These are phyloP conservation scores for Spisula subtruncata DNA, from an alignment of 2,888 invertebrate genomes.

Conservation along the genomic window DNA sequence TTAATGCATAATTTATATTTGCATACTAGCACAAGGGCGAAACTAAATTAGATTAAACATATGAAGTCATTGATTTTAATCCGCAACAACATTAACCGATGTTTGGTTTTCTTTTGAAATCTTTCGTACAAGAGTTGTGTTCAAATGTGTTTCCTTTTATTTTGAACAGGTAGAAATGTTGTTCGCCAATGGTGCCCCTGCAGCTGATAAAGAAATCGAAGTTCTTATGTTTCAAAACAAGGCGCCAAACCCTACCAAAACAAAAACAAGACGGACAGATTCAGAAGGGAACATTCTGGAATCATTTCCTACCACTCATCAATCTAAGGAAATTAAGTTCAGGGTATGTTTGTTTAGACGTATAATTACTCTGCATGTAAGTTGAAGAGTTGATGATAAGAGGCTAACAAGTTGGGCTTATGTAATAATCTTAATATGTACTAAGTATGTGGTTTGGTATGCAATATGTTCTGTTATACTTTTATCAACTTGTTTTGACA, in stretches of 20 bases:
- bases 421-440: no score
- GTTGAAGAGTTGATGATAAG: no score
- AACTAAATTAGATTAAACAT: no score
- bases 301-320: background rate
- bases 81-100: no score
- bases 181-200: conserved; percentile 37
- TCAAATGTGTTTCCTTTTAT: background rate
- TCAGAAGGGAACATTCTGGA: background rate
- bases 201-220: background rate
- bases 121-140: background rate
- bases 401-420: no score
- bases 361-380: no score
- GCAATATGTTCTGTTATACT: no score
- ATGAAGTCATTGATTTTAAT: no score
- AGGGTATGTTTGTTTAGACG: background rate
- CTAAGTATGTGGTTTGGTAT: no score
- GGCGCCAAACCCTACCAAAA: background rate
- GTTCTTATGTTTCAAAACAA: background rate
- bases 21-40: no score
- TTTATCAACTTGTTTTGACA: no score
- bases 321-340: background rate
- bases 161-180: conserved; percentile 26
- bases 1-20: no score
- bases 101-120: background rate
- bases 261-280: background rate